phyloP scores from a whole-genome alignment of 1,140 invertebrate genomes.

The Drosophila santomea region DNA sequence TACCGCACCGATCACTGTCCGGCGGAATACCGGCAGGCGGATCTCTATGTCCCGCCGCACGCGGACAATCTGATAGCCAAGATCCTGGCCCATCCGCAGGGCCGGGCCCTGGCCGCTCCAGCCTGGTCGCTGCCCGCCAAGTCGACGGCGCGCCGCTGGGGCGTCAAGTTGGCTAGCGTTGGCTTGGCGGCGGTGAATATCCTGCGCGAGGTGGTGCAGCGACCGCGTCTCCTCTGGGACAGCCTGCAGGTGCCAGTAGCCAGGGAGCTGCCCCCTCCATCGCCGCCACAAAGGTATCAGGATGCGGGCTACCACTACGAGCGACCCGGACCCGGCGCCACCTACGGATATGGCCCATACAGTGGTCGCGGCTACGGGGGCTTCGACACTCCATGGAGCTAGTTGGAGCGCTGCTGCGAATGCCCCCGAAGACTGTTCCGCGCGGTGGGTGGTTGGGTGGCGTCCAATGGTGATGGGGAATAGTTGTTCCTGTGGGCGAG shows the following conservation, averaged over 20 bases:
- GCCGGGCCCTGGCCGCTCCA: slow-evolving; percentile 51
- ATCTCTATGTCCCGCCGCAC: slow-evolving; percentile 80
- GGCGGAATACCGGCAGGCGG: slow-evolving; percentile 72
- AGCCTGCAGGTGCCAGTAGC: slow-evolving; percentile 65
- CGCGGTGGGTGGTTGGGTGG: not conserved
- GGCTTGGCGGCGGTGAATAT: slow-evolving; percentile 80
- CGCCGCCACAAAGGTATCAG: not conserved
- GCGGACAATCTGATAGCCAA: slow-evolving; percentile 75
- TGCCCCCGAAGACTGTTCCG: slow-evolving; percentile 28
- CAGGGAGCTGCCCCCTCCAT: slow-evolving; percentile 51
- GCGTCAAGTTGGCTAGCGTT: slow-evolving; percentile 78
- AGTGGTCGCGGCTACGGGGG: slow-evolving; percentile 29
- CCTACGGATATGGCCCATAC: slow-evolving; percentile 36
- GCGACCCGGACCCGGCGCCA: slow-evolving; percentile 30
- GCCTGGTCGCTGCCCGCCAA: slow-evolving; percentile 40
- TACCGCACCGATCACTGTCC: slow-evolving; percentile 71
- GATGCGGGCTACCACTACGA: slow-evolving; percentile 55
- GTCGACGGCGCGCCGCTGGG: slow-evolving; percentile 63
- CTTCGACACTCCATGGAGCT: slow-evolving; percentile 51
- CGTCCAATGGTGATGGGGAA: too few relatives aligned
- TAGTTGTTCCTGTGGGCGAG: not conserved
- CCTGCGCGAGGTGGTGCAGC: slow-evolving; percentile 75
- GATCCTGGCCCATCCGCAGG: slow-evolving; percentile 69
- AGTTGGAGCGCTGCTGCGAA: slow-evolving; percentile 15
- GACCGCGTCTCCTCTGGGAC: slow-evolving; percentile 70